Percentiles rank a stretch among this genome's conserved stretches.
phyloP scores from a whole-genome alignment of 1,140 invertebrate species.

The Helicorthomorpha holstii region DNA sequence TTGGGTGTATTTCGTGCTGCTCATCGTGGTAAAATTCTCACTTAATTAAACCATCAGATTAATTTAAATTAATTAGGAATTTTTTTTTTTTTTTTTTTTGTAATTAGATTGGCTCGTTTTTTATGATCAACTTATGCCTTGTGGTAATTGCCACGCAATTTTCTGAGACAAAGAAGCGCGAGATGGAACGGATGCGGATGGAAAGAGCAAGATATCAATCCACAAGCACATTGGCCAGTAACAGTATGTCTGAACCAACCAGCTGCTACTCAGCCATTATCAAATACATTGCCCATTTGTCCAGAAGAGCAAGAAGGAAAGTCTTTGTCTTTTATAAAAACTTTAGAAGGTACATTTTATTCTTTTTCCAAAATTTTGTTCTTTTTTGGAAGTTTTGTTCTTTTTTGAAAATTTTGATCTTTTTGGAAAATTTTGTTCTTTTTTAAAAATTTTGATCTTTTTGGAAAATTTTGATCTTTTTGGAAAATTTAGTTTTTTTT shows the following conservation, averaged over 20 bases:
- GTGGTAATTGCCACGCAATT: constrained; percentile 99
- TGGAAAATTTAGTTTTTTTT: too few relatives aligned
- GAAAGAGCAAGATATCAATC: constrained; percentile 90
- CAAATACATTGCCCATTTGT: constrained; percentile 86
- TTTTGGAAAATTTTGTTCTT: too few relatives aligned
- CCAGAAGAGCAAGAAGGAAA: constrained; percentile 62
- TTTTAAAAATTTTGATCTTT: too few relatives aligned
- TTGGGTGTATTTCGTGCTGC: constrained; percentile 98
- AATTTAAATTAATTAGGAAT: too few relatives aligned
- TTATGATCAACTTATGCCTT: constrained; percentile 99
- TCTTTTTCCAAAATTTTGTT: too few relatives aligned
- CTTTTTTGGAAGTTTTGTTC: too few relatives aligned
- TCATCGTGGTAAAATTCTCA: constrained; percentile 84
- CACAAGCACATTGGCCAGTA: constrained; percentile 78
- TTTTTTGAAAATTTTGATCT: too few relatives aligned
- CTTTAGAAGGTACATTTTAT: neutral
- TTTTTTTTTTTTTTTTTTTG: constrained; percentile 9
- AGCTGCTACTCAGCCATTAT: constrained; percentile 92
- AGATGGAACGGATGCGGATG: constrained; percentile 95
- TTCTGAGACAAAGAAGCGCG: constrained; percentile 97
- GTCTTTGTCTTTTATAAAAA: constrained; percentile 61
- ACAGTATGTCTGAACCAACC: constrained; percentile 73
- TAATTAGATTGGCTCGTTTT: constrained; percentile 96
- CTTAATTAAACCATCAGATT: too few relatives aligned
- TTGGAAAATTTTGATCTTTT: too few relatives aligned